Evolutionary conservation across 2,888 invertebrate species (phyloP).

Genomic region (Agrochola lychnidis): DNA sequence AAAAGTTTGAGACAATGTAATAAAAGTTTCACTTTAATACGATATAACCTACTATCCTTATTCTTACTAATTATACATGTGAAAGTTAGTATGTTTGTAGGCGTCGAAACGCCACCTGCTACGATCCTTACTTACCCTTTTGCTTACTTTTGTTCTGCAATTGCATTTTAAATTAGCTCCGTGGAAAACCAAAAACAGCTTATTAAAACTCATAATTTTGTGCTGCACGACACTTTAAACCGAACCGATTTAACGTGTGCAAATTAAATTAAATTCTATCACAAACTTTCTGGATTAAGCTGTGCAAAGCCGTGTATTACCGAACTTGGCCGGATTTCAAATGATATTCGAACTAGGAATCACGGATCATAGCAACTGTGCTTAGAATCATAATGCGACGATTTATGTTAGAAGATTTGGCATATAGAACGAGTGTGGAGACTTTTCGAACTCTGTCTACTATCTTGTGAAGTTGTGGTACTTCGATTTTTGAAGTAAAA

Average conservation of each 20-base stretch:
- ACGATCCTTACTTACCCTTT: not conserved
- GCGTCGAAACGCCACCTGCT: no score
- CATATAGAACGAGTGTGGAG: not conserved
- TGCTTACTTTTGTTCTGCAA: not conserved
- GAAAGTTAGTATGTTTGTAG: no score
- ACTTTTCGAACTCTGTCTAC: not conserved
- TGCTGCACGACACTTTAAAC: constrained; percentile 40
- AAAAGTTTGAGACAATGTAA: no score
- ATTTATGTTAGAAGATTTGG: constrained; percentile 15
- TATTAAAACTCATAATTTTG: constrained; percentile 43
- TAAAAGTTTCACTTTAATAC: no score
- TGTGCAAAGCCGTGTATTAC: constrained; percentile 32
- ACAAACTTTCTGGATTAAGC: constrained; percentile 45
- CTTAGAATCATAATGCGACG: constrained; percentile 43
- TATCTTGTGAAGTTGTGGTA: not conserved
- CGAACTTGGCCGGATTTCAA: constrained; percentile 53
- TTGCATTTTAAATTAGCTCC: not conserved
- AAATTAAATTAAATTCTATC: constrained; percentile 54
- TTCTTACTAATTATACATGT: no score
- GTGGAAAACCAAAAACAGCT: constrained; percentile 21
- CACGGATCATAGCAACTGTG: constrained; percentile 32
- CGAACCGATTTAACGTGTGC: constrained; percentile 24
- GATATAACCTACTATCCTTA: not conserved
- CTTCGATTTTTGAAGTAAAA: not conserved
- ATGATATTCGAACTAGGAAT: constrained; percentile 48